phyloP scores from a whole-genome alignment of 2,888 invertebrate genomes.

The Heliconius sara region DNA sequence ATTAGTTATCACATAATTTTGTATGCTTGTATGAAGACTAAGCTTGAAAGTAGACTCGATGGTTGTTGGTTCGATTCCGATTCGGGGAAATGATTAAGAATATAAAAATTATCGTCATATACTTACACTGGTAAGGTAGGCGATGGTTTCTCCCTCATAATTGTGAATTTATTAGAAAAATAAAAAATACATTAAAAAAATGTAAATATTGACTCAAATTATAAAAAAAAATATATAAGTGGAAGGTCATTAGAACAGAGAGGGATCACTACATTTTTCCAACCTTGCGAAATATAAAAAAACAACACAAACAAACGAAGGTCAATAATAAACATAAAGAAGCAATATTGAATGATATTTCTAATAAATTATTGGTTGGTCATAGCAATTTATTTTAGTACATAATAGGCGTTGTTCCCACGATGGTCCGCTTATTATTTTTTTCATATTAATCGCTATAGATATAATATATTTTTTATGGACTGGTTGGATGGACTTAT shows the following conservation, averaged over 20 bases:
- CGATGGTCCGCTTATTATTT: constrained; percentile 1
- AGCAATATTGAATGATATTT: constrained; percentile 12
- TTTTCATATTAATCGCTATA: too few relatives aligned
- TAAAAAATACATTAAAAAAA: too few relatives aligned
- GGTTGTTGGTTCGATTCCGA: neutral
- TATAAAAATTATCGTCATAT: too few relatives aligned
- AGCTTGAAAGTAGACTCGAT: neutral
- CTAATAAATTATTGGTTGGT: constrained; percentile 20
- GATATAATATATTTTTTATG: too few relatives aligned
- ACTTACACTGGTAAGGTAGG: too few relatives aligned
- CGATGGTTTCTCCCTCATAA: too few relatives aligned
- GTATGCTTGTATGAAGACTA: neutral
- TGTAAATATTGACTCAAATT: too few relatives aligned
- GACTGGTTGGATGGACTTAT: too few relatives aligned
- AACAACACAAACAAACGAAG: neutral
- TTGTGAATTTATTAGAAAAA: too few relatives aligned
- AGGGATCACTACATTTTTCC: neutral
- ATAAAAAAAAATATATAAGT: too few relatives aligned
- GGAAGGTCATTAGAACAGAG: too few relatives aligned
- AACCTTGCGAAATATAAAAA: neutral
- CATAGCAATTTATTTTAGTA: constrained; percentile 24
- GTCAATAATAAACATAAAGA: constrained; percentile 2
- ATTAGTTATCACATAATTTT: too few relatives aligned
- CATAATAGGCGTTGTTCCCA: constrained; percentile 32
- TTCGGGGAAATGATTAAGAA: neutral